Evolutionary conservation across 2,888 invertebrate species (phyloP), one percentile per base, ranked within the genome.

Genomic region (Athripsodes cinereus): DNA sequence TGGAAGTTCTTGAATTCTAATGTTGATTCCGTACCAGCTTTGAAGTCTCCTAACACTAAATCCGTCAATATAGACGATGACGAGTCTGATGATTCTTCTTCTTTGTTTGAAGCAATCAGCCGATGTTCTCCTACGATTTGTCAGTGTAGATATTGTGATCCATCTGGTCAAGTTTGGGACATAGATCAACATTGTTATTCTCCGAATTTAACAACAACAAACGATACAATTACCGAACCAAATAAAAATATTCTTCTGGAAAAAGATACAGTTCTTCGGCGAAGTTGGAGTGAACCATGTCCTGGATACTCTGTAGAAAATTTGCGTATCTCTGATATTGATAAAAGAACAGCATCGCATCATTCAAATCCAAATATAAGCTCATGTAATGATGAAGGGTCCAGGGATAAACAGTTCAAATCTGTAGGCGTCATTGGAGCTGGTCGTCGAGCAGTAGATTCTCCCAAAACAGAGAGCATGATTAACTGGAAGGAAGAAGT

Each of bases 81-180:
- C 35, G 63, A 63, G 52, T 63, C 63, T 10, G 63, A 63, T 48
- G 61, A 49, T 67, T 72, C 63, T 69, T 72, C 62, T 63, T 68
- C 46, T 59, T 61, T 48, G 56, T 61, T 63, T 44, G 63, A 63
- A 55, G 63, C 63, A 19, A 63, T 63, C 51, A 55, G 63, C 48
- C 47, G 61, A 46, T 63, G 63, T 35, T 61, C 63, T 22, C 76
- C 75, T 61, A 79, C 74, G 66, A 75, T 75, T 61, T 87, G 88
- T 72, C 87, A 87, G 74, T 88, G 88, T 71, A 82, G 86, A 51
- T 87, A 87, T 67, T 88, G 88, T 72, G 88, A 88, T 69, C 87
- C 88, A 0, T 80, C 84, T 20, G 85, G 86, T 53, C 60, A 61
- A 44, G 85, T 88, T 64, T 88, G 88, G 88, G 87, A 87, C 70